Evolutionary conservation across 2,113 vertebrate genomes (phyloP).

Genomic region (Zootoca vivipara): DNA sequence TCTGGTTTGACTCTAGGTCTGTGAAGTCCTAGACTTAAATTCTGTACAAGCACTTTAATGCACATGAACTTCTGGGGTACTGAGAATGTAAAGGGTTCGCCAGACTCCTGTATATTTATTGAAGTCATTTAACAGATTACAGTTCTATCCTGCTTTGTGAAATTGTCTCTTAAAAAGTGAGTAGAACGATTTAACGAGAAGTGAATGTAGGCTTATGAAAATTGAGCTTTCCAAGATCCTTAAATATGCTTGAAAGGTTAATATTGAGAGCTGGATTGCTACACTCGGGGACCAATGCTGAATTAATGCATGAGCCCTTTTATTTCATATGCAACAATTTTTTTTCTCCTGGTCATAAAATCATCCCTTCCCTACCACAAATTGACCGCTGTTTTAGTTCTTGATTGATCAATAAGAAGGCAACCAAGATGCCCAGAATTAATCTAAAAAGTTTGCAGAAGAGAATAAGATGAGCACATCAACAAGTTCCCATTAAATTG

Average conservation of each 20-base stretch:
- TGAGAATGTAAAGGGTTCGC: not conserved
- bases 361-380: not conserved
- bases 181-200: not conserved
- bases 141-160: not conserved
- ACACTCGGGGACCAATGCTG: not conserved
- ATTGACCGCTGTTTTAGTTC: not conserved
- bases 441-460: not conserved
- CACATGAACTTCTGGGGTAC: not conserved
- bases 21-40: not conserved
- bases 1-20: not conserved
- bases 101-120: not conserved
- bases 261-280: not conserved
- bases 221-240: not conserved
- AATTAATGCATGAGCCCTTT: not conserved
- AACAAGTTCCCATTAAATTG: not conserved
- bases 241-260: not conserved
- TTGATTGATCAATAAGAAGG: not conserved
- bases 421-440: not conserved
- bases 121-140: not conserved
- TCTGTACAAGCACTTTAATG: not conserved
- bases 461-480: not conserved
- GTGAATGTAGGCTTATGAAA: not conserved
- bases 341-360: too few relatives aligned
- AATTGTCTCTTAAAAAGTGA: not conserved
- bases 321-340: not conserved